Percentiles rank a stretch among this genome's conserved stretches.
Conservation (phyloP, 1,140 invertebrate species). For the Sitobion miscanthi region DNA sequence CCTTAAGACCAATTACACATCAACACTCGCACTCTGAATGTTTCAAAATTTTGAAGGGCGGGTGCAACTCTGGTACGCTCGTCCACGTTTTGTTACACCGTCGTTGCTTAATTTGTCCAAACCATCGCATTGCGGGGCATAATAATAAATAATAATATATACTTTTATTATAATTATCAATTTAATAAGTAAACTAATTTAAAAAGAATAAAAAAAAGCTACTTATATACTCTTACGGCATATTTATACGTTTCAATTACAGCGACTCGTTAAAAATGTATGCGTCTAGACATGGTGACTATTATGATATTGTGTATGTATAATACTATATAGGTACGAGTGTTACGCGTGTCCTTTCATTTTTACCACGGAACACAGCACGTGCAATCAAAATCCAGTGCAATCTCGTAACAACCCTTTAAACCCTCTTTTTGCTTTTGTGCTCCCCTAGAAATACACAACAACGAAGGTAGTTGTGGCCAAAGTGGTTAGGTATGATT, state of each 20-base stretch:
- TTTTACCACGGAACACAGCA: not conserved
- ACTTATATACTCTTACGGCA: not conserved
- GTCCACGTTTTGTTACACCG: not conserved
- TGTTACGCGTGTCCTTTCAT: not conserved
- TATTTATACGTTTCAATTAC: not conserved
- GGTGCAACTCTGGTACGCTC: too few species aligned
- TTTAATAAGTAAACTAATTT: not conserved
- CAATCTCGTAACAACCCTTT: not conserved
- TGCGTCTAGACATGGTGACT: not conserved
- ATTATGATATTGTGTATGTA: not conserved
- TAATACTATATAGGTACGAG: not conserved
- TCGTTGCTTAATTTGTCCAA: not conserved
- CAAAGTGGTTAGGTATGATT: conserved; percentile 24
- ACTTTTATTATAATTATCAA: not conserved
- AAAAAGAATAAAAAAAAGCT: not conserved
- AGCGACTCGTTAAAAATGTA: not conserved
- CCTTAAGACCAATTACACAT: not conserved
- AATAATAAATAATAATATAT: not conserved
- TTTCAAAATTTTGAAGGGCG: not conserved
- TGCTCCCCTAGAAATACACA: not conserved
- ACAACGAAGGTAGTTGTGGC: not conserved
- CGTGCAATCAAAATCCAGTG: not conserved
- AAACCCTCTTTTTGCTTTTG: conserved; percentile 21
- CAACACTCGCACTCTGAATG: not conserved
- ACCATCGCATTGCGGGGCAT: not conserved